Evolutionary conservation across 30 jellyfish, hydroid and myxozoan species (phyloP), one percentile per base, ranked within the genome.

Genomic region (Clytia hemisphaerica): DNA sequence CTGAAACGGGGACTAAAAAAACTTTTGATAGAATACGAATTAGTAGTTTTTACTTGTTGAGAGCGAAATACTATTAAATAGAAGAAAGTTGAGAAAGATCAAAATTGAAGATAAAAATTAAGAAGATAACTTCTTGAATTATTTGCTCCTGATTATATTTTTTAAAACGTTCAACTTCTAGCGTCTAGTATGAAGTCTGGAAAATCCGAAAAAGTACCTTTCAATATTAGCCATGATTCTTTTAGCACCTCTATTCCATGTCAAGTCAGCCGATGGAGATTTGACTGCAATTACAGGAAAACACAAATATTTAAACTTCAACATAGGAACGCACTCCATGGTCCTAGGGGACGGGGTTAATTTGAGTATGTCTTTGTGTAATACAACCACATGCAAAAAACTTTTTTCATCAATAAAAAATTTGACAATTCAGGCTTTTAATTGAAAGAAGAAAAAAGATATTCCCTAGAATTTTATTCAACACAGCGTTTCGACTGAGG

Each of bases 161-260:
- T n/a, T n/a, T n/a, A n/a, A n/a, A n/a, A n/a, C n/a, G n/a, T n/a
- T 16, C 0, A 42, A 42, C 54, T 12, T 0, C 54, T n/a, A 42
- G 19, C 19, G 54, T 0, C 19, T 0, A 0, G 19, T 21, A 42
- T 21, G 0, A 42, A 16, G 19, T 12, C 54, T 12, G 22, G 34
- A 19, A 16, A 0, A 53, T 12, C 16, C 29, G 22, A n/a, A 62
- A 1, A 45, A 25, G 4, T 45, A 83, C 95, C 95, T 66, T 57
- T 83, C 95, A 6, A 83, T 61, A 57, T 83, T 83, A 6, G 95
- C 95, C 95, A 83, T 83, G 65, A 83, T 83, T 53, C 95, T 57
- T 26, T 83, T 83, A 4, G 95, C 95, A 18, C 95, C 95, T 34
- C 68, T 74, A 71, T 83, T 74, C 95, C 95, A 83, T 10, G 95